Percentiles rank a stretch among this genome's conserved stretches.
These are phyloP conservation scores for Watsonalla binaria DNA, from an alignment of 2,888 invertebrate genomes.

Conservation along the genomic window DNA sequence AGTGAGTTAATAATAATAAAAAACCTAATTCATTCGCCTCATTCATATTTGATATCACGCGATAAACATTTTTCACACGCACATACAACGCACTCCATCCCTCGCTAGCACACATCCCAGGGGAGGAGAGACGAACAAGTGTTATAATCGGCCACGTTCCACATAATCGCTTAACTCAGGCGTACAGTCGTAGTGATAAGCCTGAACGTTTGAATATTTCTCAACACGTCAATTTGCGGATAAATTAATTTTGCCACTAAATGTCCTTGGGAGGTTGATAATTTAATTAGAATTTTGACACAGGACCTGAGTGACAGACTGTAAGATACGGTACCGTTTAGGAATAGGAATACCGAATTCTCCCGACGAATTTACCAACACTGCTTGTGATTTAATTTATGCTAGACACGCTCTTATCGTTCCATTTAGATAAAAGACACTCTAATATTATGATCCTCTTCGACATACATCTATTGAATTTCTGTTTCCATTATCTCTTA, in stretches of 20 bases:
- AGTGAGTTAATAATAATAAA: background rate
- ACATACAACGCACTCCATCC: background rate
- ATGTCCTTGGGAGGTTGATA: conserved; percentile 14
- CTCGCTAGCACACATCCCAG: background rate
- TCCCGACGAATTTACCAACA: conserved; percentile 8
- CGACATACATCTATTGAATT: background rate
- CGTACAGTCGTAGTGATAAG: background rate
- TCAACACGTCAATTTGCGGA: conserved; percentile 2
- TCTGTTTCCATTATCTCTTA: background rate
- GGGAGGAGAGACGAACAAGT: background rate
- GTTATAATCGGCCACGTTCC: background rate
- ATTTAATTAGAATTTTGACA: conserved; percentile 30
- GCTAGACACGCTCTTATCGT: conserved; percentile 13
- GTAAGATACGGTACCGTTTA: conserved; percentile 10
- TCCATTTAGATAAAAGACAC: conserved; percentile 14
- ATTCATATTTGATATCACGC: background rate
- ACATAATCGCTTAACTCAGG: background rate
- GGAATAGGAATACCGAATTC: conserved; percentile 10
- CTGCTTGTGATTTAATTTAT: conserved; percentile 20
- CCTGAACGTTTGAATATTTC: background rate
- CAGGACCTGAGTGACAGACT: conserved; percentile 19
- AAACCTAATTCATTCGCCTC: background rate
- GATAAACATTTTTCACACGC: background rate
- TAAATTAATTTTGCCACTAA: conserved; percentile 22
- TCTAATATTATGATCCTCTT: background rate